Base-by-base conservation (phyloP, 2,888 invertebrate genomes). In the Tenthredo notha region DNA sequence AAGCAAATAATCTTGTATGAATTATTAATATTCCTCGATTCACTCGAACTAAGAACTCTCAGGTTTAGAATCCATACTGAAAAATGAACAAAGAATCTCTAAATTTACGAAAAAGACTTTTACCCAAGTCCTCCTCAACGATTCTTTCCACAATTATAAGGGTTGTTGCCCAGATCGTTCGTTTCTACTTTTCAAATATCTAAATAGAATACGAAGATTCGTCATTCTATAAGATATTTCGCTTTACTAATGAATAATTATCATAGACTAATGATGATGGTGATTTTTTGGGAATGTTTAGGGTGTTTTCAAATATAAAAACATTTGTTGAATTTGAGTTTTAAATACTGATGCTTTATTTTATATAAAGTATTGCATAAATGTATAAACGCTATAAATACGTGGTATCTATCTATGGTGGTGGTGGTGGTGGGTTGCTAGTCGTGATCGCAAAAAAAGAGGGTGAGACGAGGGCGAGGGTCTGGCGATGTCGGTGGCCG, bases 311-410 rank as follows among this genome's bases (percentile, higher is more conserved):
- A 2, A 9, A 7, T 0, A 74, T 74, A 43, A 21, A 21, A 40
- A 43, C 4, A 43, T 3, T 43, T 2, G 21, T 5, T 10, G 21
- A 2, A 21, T 21, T 43, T 90, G 91, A 90, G 90, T 92, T 93
- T 93, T 93, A 93, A 93, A 93, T 93, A 93, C 93, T 93, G 93
- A 93, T 93, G 93, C 93, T 93, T 93, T 93, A 93, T 93, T 93
- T 93, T 92, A 92, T 93, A 93, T 93, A 93, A 93, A 93, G 92
- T 93, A 93, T 93, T 93, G 92, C 93, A 93, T 93, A 93, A 93
- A 93, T 93, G 93, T 93, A 93, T 93, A 93, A 93, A 93, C 92
- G 92, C 93, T 93, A 93, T 92, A 93, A 93, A 93, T 93, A 93
- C 91, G 93, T 93, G 93, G 93, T 93, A 93, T 93, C 93, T 93